Conservation (phyloP, 2,113 vertebrate genomes). For the Platichthys stellatus region DNA sequence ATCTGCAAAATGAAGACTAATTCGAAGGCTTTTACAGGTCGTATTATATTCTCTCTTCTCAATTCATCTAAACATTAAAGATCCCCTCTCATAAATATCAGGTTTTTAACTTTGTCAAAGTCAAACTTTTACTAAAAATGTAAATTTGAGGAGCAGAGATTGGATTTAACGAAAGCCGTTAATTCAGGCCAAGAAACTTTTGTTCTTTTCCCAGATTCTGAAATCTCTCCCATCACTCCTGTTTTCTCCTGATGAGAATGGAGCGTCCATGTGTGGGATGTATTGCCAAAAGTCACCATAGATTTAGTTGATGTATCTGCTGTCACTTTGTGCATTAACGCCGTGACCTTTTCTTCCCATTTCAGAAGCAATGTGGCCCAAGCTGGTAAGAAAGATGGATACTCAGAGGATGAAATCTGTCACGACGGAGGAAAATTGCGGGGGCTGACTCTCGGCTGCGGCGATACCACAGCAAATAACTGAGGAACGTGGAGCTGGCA, state of each 20-base stretch:
- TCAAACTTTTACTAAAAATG: too few relatives aligned
- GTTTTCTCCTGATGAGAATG: constrained; percentile 49
- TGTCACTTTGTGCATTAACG: constrained; percentile 75
- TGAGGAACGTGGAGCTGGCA: constrained; percentile 18
- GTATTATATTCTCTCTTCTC: too few relatives aligned
- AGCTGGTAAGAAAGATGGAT: constrained; percentile 77
- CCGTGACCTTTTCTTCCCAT: constrained; percentile 75
- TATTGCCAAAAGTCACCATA: constrained; percentile 68
- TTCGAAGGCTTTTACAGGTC: too few relatives aligned
- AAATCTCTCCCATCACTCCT: constrained; percentile 14
- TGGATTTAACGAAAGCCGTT: background rate
- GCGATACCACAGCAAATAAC: constrained; percentile 21
- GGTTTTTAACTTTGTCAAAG: too few relatives aligned
- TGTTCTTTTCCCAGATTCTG: background rate
- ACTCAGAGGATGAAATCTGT: constrained; percentile 56
- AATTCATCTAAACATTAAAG: too few relatives aligned
- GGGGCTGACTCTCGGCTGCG: constrained; percentile 20
- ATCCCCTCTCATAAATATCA: too few relatives aligned
- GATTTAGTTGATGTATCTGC: constrained; percentile 73
- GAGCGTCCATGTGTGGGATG: constrained; percentile 55
- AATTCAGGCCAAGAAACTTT: background rate
- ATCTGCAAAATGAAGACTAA: too few relatives aligned
- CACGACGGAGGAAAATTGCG: constrained; percentile 48
- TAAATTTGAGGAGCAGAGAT: background rate
- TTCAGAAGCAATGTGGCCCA: constrained; percentile 65